phyloP scores from a whole-genome alignment of 2,113 vertebrate species.

The Tylochromis polylepis region DNA sequence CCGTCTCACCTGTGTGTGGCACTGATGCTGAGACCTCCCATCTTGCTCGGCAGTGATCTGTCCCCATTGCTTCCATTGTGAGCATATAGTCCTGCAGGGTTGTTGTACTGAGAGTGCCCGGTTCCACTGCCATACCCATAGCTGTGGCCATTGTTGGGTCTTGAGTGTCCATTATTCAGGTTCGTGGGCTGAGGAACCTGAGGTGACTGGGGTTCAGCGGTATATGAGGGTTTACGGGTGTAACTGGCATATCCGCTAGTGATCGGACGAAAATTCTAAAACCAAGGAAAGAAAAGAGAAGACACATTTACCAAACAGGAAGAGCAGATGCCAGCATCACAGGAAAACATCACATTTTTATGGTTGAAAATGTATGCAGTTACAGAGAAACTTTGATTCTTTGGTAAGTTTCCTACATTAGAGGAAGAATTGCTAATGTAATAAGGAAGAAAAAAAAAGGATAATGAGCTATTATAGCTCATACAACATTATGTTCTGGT shows the following conservation, averaged over 20 bases:
- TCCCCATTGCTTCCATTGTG: constrained; percentile 75
- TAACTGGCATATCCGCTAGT: constrained; percentile 67
- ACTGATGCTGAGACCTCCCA: constrained; percentile 81
- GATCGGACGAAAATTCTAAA: constrained; percentile 81
- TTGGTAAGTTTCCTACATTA: background rate
- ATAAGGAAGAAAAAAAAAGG: background rate
- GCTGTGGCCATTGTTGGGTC: constrained; percentile 63
- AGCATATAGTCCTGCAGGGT: constrained; percentile 69
- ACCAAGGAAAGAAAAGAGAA: background rate
- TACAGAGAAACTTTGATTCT: background rate
- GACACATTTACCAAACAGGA: background rate
- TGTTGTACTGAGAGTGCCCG: constrained; percentile 74
- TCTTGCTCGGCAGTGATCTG: constrained; percentile 75
- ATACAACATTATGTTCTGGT: background rate
- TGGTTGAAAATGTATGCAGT: background rate
- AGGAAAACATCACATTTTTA: background rate
- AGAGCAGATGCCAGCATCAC: background rate
- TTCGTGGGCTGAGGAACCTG: constrained; percentile 51
- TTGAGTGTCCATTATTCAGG: constrained; percentile 70
- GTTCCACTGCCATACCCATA: constrained; percentile 44
- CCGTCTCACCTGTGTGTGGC: constrained; percentile 78
- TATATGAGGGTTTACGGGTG: constrained; percentile 68
- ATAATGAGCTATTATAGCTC: background rate
- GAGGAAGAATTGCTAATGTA: background rate
- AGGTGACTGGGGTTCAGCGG: constrained; percentile 43